Conservation (phyloP, 1,140 invertebrate species). For the Zaprionus nigranus region DNA sequence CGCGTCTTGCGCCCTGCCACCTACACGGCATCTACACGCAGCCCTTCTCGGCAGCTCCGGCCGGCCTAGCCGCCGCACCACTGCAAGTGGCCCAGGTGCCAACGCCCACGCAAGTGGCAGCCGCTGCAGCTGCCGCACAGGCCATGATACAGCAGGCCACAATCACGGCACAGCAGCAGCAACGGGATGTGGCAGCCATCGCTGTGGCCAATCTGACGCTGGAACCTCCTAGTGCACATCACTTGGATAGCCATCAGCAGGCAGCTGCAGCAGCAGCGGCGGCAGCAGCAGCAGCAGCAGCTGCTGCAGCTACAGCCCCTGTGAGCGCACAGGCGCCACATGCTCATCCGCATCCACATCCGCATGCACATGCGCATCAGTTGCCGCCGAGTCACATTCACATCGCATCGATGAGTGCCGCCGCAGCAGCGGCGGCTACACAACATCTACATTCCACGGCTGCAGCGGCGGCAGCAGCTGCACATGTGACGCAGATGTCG, state of each 20-base stretch:
- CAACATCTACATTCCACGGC: conserved; percentile 85
- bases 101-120: conserved; percentile 68
- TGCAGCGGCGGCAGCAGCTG: conserved; percentile 81
- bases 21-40: conserved; percentile 81
- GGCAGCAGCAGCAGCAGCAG: conserved; percentile 42
- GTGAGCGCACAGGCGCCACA: conserved; percentile 23
- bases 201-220: conserved; percentile 74
- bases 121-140: conserved; percentile 73
- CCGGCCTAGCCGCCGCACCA: conserved; percentile 58
- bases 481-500: conserved; percentile 77
- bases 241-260: conserved; percentile 71
- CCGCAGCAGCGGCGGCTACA: conserved; percentile 81
- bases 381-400: conserved; percentile 84
- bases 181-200: conserved; percentile 72
- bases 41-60: conserved; percentile 65
- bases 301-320: conserved; percentile 31
- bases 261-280: conserved; percentile 53
- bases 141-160: conserved; percentile 76
- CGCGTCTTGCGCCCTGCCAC: conserved; percentile 85
- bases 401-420: conserved; percentile 84
- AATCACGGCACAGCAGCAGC: conserved; percentile 81
- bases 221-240: conserved; percentile 68
- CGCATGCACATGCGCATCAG: conserved; percentile 80
- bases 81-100: conserved; percentile 76
- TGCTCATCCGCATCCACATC: conserved; percentile 60